A percentile compares a stretch with the other conserved stretches of the same genome.
These are phyloP conservation scores for Cercopithecus mona DNA, from an alignment of 2,113 vertebrate genomes.

Conservation along the genomic window DNA sequence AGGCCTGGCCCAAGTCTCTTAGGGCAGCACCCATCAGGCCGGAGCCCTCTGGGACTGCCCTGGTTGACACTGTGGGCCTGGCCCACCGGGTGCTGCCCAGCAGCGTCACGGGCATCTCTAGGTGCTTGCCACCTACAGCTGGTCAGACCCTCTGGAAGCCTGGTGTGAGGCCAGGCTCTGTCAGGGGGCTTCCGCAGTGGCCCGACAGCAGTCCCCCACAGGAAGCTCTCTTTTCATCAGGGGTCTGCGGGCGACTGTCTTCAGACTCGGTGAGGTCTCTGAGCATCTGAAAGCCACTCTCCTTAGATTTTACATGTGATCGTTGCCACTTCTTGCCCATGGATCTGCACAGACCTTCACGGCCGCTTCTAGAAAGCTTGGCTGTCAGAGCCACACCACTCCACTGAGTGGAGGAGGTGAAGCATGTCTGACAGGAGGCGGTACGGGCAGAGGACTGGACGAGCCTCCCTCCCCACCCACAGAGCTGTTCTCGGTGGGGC, in stretches of 20 bases:
- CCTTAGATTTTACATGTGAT: not conserved
- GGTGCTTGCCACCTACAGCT: not conserved
- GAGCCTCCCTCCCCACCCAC: not conserved
- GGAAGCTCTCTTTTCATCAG: not conserved
- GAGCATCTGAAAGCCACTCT: not conserved
- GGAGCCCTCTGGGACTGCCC: not conserved
- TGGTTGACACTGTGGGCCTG: not conserved
- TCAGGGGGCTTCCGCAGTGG: not conserved
- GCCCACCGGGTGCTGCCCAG: not conserved
- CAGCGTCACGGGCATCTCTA: not conserved
- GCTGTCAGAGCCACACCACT: not conserved
- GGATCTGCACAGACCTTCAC: not conserved
- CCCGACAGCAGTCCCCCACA: too few species aligned
- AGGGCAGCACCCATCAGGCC: not conserved
- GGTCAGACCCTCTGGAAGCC: not conserved
- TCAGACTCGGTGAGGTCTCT: not conserved
- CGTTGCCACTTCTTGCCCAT: not conserved
- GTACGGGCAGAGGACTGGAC: not conserved
- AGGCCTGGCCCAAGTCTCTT: not conserved
- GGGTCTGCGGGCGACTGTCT: not conserved
- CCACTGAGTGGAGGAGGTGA: conserved; percentile 1
- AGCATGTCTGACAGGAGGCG: not conserved
- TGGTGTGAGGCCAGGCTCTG: not conserved
- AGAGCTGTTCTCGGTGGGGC: not conserved
- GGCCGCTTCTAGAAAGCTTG: not conserved